Percentiles rank a stretch among this genome's conserved stretches.
phyloP scores from a whole-genome alignment of 2,113 vertebrate genomes.

The Orthonyx spaldingii region DNA sequence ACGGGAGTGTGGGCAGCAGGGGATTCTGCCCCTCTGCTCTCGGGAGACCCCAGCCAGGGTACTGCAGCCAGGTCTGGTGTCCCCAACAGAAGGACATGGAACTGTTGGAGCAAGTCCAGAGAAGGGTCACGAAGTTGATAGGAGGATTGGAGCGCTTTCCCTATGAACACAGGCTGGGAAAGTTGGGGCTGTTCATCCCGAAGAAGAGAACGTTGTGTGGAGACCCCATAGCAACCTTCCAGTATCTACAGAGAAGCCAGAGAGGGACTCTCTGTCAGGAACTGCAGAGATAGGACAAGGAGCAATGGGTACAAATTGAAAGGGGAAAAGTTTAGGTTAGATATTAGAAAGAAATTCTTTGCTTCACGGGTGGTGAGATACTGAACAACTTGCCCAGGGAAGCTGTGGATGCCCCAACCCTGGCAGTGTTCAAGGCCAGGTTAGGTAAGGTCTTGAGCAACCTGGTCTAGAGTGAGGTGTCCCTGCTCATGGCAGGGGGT shows the following conservation, averaged over 20 bases:
- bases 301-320: not conserved
- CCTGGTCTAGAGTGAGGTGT: not conserved
- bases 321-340: not conserved
- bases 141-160: not conserved
- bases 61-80: not conserved
- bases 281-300: not conserved
- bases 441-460: not conserved
- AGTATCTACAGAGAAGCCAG: not conserved
- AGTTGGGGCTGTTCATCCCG: not conserved
- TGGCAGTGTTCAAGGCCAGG: not conserved
- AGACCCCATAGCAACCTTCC: not conserved
- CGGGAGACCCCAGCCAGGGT: not conserved
- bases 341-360: not conserved
- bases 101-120: not conserved
- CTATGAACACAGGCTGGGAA: not conserved
- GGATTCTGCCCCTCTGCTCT: not conserved
- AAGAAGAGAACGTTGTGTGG: not conserved
- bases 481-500: not conserved
- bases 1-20: not conserved
- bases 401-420: not conserved
- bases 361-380: not conserved
- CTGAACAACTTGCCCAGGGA: not conserved
- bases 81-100: not conserved
- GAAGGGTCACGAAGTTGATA: not conserved
- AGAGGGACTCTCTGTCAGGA: not conserved